A percentile compares a stretch with the other conserved stretches of the same genome.
Conservation (phyloP, 1,140 invertebrate species). For the Muscidifurax raptorellus region DNA sequence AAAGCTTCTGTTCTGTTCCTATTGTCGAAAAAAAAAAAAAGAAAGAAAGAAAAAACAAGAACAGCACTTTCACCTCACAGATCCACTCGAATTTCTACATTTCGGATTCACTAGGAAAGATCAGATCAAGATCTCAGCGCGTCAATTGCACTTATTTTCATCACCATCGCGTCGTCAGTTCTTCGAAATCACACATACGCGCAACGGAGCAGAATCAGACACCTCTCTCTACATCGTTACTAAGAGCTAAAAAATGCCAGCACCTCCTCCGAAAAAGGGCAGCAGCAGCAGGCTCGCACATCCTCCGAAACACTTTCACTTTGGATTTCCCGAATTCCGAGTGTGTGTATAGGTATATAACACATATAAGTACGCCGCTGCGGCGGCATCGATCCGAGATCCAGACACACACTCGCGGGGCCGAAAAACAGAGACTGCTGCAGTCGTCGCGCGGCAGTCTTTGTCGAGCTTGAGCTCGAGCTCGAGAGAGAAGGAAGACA, state of each 20-base stretch:
- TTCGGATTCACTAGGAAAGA: neutral
- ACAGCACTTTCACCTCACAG: neutral
- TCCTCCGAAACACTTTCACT: slow-evolving; percentile 40
- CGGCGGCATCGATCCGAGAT: neutral
- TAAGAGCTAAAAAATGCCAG: slow-evolving; percentile 1
- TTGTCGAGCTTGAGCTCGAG: slow-evolving; percentile 24
- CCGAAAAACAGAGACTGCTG: slow-evolving; percentile 11
- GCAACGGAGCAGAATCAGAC: neutral
- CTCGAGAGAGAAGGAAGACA: neutral
- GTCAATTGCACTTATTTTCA: neutral
- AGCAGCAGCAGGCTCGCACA: neutral
- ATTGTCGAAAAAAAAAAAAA: neutral
- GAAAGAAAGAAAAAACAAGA: neutral
- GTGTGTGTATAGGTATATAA: neutral
- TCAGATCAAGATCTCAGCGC: neutral
- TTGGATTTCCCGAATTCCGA: slow-evolving; percentile 23
- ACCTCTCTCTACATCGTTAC: neutral
- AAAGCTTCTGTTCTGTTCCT: neutral
- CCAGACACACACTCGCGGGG: neutral
- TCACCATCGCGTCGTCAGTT: neutral
- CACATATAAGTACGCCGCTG: neutral
- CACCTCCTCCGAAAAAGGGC: neutral
- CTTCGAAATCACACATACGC: neutral
- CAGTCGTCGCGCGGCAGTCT: neutral
- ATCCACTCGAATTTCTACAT: neutral